Evolutionary conservation across 2,797 vertebrate genomes (phyloP), one percentile per base, ranked within the genome.

Genomic region (Serranus cabrilla): DNA sequence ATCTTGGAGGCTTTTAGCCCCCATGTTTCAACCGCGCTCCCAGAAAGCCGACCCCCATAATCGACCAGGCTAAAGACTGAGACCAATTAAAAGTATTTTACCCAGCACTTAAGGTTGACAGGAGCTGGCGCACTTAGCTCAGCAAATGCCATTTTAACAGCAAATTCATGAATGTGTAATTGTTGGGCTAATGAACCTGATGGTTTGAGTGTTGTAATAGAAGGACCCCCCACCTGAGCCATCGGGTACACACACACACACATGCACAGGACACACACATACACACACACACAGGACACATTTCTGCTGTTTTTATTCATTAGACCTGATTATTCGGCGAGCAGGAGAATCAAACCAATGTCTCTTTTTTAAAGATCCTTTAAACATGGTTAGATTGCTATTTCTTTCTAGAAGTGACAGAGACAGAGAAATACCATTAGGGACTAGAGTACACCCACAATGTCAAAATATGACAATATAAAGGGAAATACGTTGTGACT

Each of bases 81-180:
- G 91, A 83, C 90, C 93, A 95, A 95, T 95, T 95, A 94, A 95
- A 93, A 94, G 82, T 91, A 85, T 93, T 94, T 93, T 92, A 93
- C 82, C 88, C 88, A 85, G 92, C 93, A 92, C 92, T 94, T 93
- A 93, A 89, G 89, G 88, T 83, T 93, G 91, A 92, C 91, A 89
- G 90, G 88, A 89, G 89, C 90, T 67, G 85, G 79, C 13, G 61
- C 85, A 83, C 87, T 91, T 84, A 54, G 81, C 89, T 89, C 85
- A 65, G 86, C 85, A 92, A 94, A 94, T 93, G 92, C 81, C 93
- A 94, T 93, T 94, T 94, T 88, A 89, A 91, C 86, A 43, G 88
- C 85, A 94, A 89, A 93, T 87, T 93, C 90, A 92, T 92, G 91
- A 92, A 94, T 91, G 85, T 82, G 83, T 93, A 92, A 94, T 94